Conservation (phyloP, 2,888 invertebrate species). For the Melipona beecheii region DNA sequence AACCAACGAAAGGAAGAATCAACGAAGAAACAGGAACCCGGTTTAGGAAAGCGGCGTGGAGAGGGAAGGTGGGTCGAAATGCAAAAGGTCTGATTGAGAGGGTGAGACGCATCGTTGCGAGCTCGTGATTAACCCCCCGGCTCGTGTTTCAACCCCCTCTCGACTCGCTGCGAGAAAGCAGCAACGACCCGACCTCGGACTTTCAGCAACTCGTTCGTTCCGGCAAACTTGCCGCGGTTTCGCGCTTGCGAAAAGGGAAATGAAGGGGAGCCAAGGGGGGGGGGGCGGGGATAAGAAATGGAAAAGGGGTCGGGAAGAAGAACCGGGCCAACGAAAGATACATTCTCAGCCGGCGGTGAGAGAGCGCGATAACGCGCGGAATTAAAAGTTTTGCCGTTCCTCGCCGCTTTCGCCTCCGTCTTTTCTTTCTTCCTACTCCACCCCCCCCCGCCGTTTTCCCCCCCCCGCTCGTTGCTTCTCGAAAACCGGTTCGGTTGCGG, state of each 20-base stretch:
- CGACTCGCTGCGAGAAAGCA: conserved; percentile 27
- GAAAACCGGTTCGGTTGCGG: neutral
- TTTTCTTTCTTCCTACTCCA: neutral
- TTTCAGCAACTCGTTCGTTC: conserved; percentile 52
- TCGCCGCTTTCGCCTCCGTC: conserved; percentile 16
- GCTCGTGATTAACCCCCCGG: conserved; percentile 70
- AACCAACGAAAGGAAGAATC: neutral
- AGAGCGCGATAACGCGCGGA: conserved; percentile 49
- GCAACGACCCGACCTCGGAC: conserved; percentile 44
- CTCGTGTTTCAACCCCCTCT: conserved; percentile 46
- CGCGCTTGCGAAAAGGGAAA: conserved; percentile 39
- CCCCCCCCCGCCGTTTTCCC: too few species aligned
- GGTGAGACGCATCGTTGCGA: conserved; percentile 56
- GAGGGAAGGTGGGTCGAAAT: conserved; percentile 11
- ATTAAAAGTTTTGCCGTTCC: conserved; percentile 52
- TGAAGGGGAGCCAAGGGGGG: conserved; percentile 3
- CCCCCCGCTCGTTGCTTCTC: neutral
- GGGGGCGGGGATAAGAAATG: conserved; percentile 29
- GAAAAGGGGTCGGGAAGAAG: neutral
- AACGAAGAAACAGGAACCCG: neutral
- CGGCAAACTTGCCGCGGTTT: conserved; percentile 52
- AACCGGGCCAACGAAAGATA: conserved; percentile 22
- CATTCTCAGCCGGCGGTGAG: conserved; percentile 3
- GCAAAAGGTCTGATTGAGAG: conserved; percentile 35
- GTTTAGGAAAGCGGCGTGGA: neutral